Conservation (phyloP, 2,888 invertebrate genomes). For the Melieria crassipennis region DNA sequence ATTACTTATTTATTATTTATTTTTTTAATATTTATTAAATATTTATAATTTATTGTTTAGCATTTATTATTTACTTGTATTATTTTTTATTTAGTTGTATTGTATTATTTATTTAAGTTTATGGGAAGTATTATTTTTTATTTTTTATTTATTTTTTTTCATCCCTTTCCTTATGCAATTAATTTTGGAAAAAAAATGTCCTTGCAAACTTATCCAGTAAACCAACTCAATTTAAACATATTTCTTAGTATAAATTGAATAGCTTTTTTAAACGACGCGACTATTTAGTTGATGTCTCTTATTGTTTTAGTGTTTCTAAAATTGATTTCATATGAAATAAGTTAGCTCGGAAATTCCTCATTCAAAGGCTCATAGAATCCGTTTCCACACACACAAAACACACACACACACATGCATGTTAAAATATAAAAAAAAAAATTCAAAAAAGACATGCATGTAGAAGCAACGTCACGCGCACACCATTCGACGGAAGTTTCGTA, state of each 20-base stretch:
- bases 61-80: neutral
- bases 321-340: too few species aligned
- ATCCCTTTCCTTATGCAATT: neutral
- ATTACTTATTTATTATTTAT: conserved; percentile 4
- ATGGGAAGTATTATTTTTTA: too few species aligned
- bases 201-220: neutral
- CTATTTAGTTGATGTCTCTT: too few species aligned
- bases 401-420: neutral
- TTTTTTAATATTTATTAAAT: neutral
- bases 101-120: neutral
- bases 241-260: too few species aligned
- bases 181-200: neutral
- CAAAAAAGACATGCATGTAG: neutral
- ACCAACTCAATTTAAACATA: neutral
- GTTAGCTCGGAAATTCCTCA: too few species aligned
- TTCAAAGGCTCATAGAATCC: too few species aligned
- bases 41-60: neutral
- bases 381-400: neutral
- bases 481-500: conserved; percentile 39
- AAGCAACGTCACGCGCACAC: conserved; percentile 27
- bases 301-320: too few species aligned
- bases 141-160: neutral
- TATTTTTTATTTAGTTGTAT: neutral
- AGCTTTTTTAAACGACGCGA: too few species aligned
- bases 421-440: too few species aligned